phyloP scores from a whole-genome alignment of 2,888 invertebrate species.

The Anarsia innoxiella region DNA sequence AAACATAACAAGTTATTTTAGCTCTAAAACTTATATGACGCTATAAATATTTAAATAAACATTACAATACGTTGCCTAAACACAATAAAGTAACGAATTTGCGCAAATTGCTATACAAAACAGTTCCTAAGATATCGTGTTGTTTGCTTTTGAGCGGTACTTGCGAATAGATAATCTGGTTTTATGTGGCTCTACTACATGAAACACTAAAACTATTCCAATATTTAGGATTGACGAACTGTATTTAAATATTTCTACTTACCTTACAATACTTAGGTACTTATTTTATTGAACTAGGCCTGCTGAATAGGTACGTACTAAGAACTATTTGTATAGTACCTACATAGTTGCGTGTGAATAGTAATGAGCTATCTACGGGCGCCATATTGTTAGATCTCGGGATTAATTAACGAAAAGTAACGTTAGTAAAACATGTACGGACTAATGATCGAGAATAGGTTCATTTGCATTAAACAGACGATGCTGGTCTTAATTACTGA shows the following conservation, averaged over 20 bases:
- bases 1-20: slow-evolving; percentile 8
- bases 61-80: slow-evolving; percentile 9
- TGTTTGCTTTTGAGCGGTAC: slow-evolving; percentile 6
- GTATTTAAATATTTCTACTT: too few species aligned
- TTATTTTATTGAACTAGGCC: too few species aligned
- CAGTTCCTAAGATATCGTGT: slow-evolving; percentile 12
- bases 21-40: slow-evolving; percentile 13
- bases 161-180: not conserved
- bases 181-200: slow-evolving; percentile 1
- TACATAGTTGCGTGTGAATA: slow-evolving; percentile 52
- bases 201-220: slow-evolving; percentile 1
- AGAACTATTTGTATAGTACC: too few species aligned
- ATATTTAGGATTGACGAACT: too few species aligned
- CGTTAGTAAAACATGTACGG: slow-evolving; percentile 62
- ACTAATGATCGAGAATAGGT: slow-evolving; percentile 70
- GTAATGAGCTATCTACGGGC: slow-evolving; percentile 40
- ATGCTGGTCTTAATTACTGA: slow-evolving; percentile 65
- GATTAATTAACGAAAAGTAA: slow-evolving; percentile 71
- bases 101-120: slow-evolving; percentile 19
- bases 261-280: too few species aligned
- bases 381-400: slow-evolving; percentile 46
- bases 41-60: slow-evolving; percentile 18
- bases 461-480: slow-evolving; percentile 73
- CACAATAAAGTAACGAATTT: slow-evolving; percentile 22
- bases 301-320: too few species aligned